A percentile compares a stretch with the other conserved stretches of the same genome.
Evolutionary conservation across 2,113 vertebrate species (phyloP).

Genomic region (Urocitellus parryii): DNA sequence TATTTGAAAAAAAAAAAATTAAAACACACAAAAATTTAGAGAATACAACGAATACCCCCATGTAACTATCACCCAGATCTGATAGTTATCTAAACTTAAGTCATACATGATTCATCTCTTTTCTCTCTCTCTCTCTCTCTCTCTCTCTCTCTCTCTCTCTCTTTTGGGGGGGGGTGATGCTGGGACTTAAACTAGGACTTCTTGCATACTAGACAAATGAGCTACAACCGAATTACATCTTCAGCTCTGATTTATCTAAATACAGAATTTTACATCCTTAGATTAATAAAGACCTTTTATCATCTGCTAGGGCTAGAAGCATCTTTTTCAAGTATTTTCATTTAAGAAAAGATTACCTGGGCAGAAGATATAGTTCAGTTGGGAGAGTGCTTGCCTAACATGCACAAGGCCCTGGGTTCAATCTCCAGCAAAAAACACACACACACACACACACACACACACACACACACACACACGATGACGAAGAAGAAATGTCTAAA

Average conservation of each 20-base stretch:
- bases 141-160: neutral
- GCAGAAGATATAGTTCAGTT: too few species aligned
- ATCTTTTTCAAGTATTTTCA: conserved; percentile 47
- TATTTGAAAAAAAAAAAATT: neutral
- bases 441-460: too few species aligned
- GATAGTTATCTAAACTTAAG: conserved; percentile 22
- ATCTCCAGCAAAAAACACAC: too few species aligned
- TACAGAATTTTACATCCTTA: conserved; percentile 41
- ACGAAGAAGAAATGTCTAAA: neutral
- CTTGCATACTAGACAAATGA: neutral
- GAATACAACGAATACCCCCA: neutral
- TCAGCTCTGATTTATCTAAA: neutral
- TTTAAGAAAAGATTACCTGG: neutral
- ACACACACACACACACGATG: too few species aligned
- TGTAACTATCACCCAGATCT: neutral
- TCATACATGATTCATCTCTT: neutral
- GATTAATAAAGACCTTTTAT: conserved; percentile 44
- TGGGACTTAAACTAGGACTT: neutral
- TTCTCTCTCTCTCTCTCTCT: neutral
- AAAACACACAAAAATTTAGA: conserved; percentile 32
- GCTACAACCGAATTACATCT: neutral
- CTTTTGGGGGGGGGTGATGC: neutral
- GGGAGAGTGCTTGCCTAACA: too few species aligned
- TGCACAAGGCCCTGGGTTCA: too few species aligned
- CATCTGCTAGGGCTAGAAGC: neutral